Conservation (phyloP, 2,113 vertebrate species). For the Mastomys coucha region DNA sequence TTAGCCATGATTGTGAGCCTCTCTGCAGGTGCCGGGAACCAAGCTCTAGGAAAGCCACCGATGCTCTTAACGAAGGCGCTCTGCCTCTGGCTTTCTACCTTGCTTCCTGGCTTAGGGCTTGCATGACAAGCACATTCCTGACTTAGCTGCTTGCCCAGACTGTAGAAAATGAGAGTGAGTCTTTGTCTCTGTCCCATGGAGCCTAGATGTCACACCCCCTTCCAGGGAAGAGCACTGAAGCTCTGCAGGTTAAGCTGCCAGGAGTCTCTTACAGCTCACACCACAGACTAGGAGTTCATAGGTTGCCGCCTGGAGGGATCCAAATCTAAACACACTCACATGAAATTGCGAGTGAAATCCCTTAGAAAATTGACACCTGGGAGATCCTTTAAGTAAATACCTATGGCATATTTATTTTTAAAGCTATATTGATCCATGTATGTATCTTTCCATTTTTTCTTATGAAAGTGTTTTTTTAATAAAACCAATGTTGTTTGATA, state of each 20-base stretch:
- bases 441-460: background rate
- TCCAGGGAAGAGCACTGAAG: background rate
- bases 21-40: background rate
- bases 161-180: background rate
- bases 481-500: constrained; percentile 89
- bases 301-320: background rate
- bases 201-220: background rate
- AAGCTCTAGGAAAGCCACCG: background rate
- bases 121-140: background rate
- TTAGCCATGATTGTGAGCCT: background rate
- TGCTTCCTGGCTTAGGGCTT: background rate
- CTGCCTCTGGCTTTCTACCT: background rate
- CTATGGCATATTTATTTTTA: background rate
- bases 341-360: background rate
- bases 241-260: background rate
- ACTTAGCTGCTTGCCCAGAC: background rate
- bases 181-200: background rate
- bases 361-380: background rate
- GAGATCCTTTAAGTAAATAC: constrained; percentile 20
- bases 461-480: constrained; percentile 91
- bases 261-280: background rate
- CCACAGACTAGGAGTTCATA: background rate
- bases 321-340: constrained; percentile 15
- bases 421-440: background rate
- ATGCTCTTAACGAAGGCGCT: background rate